phyloP scores from a whole-genome alignment of 2,797 vertebrate species.

The Paramormyrops hopkinsi region DNA sequence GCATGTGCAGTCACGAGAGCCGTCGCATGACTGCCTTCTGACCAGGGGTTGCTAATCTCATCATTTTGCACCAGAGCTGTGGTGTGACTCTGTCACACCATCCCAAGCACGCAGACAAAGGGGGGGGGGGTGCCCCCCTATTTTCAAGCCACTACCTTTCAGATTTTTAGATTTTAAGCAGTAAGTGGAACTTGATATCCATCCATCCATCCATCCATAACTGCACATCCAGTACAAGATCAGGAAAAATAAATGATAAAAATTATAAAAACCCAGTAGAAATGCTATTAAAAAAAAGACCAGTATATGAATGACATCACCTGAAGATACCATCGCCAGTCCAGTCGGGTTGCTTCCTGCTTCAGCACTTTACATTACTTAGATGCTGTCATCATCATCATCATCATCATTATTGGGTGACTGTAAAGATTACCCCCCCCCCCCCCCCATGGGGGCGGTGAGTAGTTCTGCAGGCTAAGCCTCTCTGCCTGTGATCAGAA shows the following conservation, averaged over 20 bases:
- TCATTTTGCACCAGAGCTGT: no score
- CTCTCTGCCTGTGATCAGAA: neutral
- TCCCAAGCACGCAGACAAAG: neutral
- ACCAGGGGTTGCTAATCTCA: neutral
- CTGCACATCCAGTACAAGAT: neutral
- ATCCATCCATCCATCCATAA: neutral
- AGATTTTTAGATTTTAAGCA: neutral
- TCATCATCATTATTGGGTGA: neutral
- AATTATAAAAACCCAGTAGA: neutral
- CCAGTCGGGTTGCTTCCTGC: neutral
- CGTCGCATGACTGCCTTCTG: neutral
- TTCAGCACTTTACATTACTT: neutral
- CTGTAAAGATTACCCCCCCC: neutral
- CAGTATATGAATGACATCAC: neutral
- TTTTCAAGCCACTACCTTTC: neutral
- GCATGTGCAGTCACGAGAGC: neutral
- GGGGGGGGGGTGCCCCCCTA: neutral
- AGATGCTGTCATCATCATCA: neutral
- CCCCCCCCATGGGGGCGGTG: neutral
- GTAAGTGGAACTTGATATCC: neutral
- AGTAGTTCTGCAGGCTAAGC: neutral
- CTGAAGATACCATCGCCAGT: neutral
- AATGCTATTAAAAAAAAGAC: neutral
- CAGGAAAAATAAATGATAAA: neutral
- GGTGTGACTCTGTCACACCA: no score